phyloP scores from a whole-genome alignment of 2,113 vertebrate genomes.

The Nipponia nippon region DNA sequence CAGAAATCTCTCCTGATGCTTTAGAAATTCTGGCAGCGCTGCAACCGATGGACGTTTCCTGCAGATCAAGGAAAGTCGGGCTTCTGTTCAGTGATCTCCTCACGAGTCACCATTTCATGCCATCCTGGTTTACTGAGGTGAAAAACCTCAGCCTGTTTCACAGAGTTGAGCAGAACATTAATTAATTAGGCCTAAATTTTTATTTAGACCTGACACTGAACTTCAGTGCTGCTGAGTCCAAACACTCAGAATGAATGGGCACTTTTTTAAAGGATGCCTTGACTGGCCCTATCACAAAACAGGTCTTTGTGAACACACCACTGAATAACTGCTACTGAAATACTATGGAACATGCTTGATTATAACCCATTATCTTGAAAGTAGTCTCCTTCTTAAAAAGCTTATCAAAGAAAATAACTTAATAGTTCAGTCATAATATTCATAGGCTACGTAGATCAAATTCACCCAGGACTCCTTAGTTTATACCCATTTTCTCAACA shows the following conservation, averaged over 20 bases:
- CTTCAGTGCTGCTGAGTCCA: not conserved
- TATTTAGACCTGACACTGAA: slow-evolving; percentile 2
- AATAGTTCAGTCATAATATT: not conserved
- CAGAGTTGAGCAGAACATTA: not conserved
- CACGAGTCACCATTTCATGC: not conserved
- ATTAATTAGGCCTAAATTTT: slow-evolving; percentile 3
- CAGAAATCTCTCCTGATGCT: not conserved
- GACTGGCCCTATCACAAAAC: not conserved
- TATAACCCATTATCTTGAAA: slow-evolving; percentile 16
- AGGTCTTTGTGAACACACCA: not conserved
- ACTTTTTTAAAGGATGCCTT: not conserved
- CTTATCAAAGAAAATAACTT: slow-evolving; percentile 13
- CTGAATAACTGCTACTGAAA: not conserved
- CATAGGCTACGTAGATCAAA: not conserved
- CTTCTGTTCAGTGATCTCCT: not conserved
- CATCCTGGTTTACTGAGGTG: not conserved
- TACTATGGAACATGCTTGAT: not conserved
- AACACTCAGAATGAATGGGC: not conserved
- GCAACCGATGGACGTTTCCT: not conserved
- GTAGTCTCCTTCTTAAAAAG: not conserved
- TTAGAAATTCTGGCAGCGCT: not conserved
- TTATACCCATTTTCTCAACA: not conserved
- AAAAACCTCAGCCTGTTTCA: not conserved
- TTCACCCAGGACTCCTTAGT: not conserved
- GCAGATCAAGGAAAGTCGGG: not conserved